A percentile compares a stretch with the other conserved stretches of the same genome.
These are phyloP conservation scores for Saguinus imperator DNA, from an alignment of 2,113 vertebrate genomes.

Conservation along the genomic window DNA sequence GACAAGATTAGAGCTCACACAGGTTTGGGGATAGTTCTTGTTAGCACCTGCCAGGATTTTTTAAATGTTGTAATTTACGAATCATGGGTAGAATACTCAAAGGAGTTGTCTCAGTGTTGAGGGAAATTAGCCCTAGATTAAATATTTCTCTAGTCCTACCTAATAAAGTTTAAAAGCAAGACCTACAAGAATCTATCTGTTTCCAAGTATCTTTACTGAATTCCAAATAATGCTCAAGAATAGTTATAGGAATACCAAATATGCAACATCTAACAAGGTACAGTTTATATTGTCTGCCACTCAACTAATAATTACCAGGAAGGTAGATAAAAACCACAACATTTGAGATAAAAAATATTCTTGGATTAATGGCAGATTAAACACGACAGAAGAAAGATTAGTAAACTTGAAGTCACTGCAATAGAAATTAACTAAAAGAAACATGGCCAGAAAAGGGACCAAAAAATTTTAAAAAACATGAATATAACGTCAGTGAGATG, in stretches of 20 bases:
- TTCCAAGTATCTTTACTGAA: background rate
- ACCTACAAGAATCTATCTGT: background rate
- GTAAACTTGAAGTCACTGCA: background rate
- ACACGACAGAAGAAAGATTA: background rate
- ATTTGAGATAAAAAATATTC: background rate
- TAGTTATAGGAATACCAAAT: background rate
- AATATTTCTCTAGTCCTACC: background rate
- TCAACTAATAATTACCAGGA: background rate
- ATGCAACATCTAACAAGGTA: background rate
- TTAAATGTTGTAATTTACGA: background rate
- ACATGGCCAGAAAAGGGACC: background rate
- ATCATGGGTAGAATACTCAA: background rate
- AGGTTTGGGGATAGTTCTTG: background rate
- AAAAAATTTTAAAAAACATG: background rate
- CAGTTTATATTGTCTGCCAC: background rate
- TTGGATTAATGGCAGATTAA: background rate
- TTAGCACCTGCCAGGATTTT: background rate
- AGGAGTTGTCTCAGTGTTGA: background rate
- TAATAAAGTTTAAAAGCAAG: background rate
- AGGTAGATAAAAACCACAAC: background rate
- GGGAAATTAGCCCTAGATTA: background rate
- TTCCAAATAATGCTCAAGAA: background rate
- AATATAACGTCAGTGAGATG: background rate
- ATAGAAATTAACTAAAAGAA: background rate
- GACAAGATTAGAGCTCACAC: background rate